Evolutionary conservation across 1,140 invertebrate genomes (phyloP).

Genomic region (Artemia franciscana): DNA sequence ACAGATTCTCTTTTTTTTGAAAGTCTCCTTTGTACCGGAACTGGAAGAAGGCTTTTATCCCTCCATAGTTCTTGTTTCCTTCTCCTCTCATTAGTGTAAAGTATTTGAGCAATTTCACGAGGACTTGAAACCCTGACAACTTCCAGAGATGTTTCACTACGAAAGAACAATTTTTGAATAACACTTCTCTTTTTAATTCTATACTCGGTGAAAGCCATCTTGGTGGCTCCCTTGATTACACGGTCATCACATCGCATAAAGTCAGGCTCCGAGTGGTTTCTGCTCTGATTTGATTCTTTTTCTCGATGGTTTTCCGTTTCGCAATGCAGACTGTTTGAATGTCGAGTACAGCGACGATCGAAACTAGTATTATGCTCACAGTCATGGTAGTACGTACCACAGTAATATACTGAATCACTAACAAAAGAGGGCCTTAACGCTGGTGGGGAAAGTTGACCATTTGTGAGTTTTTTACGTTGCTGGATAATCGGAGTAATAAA

Average conservation of each 20-base stretch:
- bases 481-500: neutral
- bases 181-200: slow-evolving; percentile 3
- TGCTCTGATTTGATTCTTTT: no score
- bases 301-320: neutral
- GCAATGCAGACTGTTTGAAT: neutral
- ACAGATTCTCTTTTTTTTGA: no score
- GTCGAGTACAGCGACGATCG: neutral
- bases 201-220: slow-evolving; percentile 7
- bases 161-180: slow-evolving; percentile 8
- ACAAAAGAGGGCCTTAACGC: no score
- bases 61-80: no score
- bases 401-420: neutral
- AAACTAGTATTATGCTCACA: neutral
- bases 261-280: slow-evolving; percentile 3
- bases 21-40: no score
- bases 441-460: no score
- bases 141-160: slow-evolving; percentile 8
- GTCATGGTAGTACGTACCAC: neutral
- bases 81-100: neutral
- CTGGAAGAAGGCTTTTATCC: no score
- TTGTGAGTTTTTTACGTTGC: neutral
- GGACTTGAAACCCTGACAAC: neutral
- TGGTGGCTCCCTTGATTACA: slow-evolving; percentile 2
- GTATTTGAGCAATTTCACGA: neutral
- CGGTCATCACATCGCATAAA: slow-evolving; percentile 2